Conservation (phyloP, 2,113 vertebrate genomes). For the Lipophrys pholis region DNA sequence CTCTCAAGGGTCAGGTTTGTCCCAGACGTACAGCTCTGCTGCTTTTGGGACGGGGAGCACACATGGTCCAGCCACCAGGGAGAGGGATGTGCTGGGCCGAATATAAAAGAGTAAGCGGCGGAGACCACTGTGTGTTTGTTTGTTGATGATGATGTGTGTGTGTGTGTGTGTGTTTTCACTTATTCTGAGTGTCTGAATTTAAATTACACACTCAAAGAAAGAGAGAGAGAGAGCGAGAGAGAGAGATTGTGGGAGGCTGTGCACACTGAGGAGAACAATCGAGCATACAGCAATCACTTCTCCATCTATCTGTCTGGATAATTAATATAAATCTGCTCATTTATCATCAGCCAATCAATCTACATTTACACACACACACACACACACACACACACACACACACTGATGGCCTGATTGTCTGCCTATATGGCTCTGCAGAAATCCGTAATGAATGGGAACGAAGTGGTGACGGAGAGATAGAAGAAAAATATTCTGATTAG, state of each 20-base stretch:
- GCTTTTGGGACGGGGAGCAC: neutral
- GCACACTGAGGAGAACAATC: conserved; percentile 48
- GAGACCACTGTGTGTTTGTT: neutral
- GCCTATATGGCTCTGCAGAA: conserved; percentile 56
- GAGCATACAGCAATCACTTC: conserved; percentile 65
- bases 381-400: conserved; percentile 4
- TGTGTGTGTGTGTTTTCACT: neutral
- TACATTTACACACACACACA: conserved; percentile 34
- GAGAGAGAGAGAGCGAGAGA: conserved; percentile 2
- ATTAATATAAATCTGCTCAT: conserved; percentile 80
- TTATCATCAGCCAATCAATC: conserved; percentile 74
- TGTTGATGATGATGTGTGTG: neutral
- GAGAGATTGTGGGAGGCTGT: conserved; percentile 7
- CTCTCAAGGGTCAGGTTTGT: neutral
- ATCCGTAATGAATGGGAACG: conserved; percentile 73
- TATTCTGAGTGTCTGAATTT: neutral
- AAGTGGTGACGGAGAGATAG: conserved; percentile 53
- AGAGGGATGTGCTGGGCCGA: neutral
- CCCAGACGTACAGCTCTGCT: neutral
- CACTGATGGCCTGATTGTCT: conserved; percentile 66
- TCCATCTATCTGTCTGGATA: conserved; percentile 70
- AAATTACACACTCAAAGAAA: neutral
- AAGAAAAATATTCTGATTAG: conserved; percentile 71
- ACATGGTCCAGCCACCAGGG: neutral
- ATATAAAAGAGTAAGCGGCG: neutral